Base-by-base conservation (phyloP, 92 coral and sea anemone genomes). In the Siderastrea radians region DNA sequence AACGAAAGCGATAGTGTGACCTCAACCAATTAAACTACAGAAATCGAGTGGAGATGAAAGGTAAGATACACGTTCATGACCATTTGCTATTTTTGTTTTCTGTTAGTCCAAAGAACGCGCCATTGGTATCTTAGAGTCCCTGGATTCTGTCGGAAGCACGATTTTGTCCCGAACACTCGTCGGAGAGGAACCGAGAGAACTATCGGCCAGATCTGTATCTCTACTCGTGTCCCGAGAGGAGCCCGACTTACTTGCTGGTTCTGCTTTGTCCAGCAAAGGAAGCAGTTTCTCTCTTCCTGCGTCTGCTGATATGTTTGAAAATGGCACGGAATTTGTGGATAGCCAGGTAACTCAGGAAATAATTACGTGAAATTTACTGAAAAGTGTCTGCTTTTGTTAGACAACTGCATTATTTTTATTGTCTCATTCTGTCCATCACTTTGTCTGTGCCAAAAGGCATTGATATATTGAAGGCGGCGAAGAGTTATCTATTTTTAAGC, bases 271-370 rank as follows among this genome's bases (percentile, higher is more conserved):
- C 2, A 67, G 51, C 45, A 68, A 59, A 73, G 81, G 88, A 6
- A 64, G 84, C 16, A 84, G 90, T 44, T 92, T 92, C 17, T 73
- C 75, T 16, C 80, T 88, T 48, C 94, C 94, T 46, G 16, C 78
- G 14, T 86, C 75, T 43, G 8, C 87, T 1, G 19, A 43, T 9
- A 61, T 84, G 80, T 92, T 92, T 84, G 90, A 84, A 17, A 62
- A 80, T 79, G 85, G 43, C 3, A 84, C 87, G 1, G 70, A 43
- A 19, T 59, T 68, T 80, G 90, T 88, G 61, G 84, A 85, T 16
- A 88, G 87, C 70, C 95, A 92, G 92, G 92, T 84, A 84, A 50
- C 71, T 19, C 8, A 6, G 14, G 14, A 77, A 26, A 26, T 26
- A 26, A 26, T 26, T 26, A 26, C 38, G 38, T 26, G 38, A 26